Evolutionary conservation across 2,113 vertebrate species (phyloP).

Genomic region (Aythya baeri): DNA sequence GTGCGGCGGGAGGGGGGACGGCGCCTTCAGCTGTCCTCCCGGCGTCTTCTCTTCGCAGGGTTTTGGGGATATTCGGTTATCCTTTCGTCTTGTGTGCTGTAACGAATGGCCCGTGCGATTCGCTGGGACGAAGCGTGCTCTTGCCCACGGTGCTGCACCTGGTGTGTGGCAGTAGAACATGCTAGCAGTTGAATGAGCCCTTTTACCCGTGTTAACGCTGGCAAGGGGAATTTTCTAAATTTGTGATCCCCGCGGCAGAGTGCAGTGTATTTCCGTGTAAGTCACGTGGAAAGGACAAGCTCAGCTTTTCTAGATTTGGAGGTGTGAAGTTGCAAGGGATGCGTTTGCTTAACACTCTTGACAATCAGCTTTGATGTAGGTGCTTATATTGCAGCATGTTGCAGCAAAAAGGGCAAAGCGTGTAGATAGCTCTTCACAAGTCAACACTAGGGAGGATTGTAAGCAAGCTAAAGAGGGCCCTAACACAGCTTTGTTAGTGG

Average conservation of each 20-base stretch:
- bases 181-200: not conserved
- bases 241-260: accelerated
- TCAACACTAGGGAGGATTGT: not conserved
- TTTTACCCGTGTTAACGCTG: not conserved
- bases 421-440: conserved; percentile 30
- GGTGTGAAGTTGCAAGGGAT: not conserved
- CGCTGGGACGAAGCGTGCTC: accelerated
- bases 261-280: not conserved
- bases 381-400: not conserved
- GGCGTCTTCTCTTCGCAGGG: accelerated
- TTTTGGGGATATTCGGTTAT: not conserved
- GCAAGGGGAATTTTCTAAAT: not conserved
- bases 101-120: accelerated
- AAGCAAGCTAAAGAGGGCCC: not conserved
- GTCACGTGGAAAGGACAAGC: not conserved
- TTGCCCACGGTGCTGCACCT: accelerated
- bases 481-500: not conserved
- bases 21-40: not conserved
- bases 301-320: not conserved
- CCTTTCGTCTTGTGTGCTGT: not conserved
- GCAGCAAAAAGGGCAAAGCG: not conserved
- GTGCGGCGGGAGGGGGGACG: not conserved
- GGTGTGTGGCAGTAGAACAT: accelerated
- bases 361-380: not conserved
- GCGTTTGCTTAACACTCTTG: not conserved